phyloP scores from a whole-genome alignment of 2,888 invertebrate species.

The Chelonus formosanus region DNA sequence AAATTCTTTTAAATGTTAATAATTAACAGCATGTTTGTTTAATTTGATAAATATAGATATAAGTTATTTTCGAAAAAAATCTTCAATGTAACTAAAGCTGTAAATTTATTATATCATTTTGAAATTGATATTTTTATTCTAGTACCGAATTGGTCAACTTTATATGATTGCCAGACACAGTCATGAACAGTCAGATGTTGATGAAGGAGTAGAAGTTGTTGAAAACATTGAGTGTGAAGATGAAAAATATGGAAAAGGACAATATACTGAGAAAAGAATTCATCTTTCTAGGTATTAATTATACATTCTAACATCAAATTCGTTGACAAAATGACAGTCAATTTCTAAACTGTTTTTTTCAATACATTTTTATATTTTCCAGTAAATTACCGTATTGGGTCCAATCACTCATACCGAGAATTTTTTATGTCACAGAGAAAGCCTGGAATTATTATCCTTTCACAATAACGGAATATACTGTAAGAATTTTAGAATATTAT shows the following conservation, averaged over 20 bases:
- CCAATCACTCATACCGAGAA: slow-evolving; percentile 84
- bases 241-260: slow-evolving; percentile 82
- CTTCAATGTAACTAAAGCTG: too few species aligned
- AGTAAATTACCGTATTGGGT: slow-evolving; percentile 92
- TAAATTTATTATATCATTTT: slow-evolving; percentile 2
- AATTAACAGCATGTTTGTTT: too few species aligned
- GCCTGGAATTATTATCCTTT: slow-evolving; percentile 96
- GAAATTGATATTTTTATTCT: slow-evolving; percentile 52
- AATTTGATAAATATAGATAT: too few species aligned
- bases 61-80: too few species aligned
- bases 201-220: slow-evolving; percentile 91
- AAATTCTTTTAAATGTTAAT: slow-evolving; percentile 44
- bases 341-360: too few species aligned
- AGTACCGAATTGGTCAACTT: slow-evolving; percentile 91
- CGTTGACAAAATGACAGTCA: too few species aligned
- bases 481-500: slow-evolving; percentile 65
- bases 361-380: slow-evolving; percentile 47
- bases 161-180: slow-evolving; percentile 96
- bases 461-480: slow-evolving; percentile 86
- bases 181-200: slow-evolving; percentile 87
- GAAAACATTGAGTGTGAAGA: slow-evolving; percentile 84
- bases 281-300: slow-evolving; percentile 81
- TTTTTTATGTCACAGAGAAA: slow-evolving; percentile 93
- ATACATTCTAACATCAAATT: background rate
- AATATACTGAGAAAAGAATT: slow-evolving; percentile 89